Evolutionary conservation across 2,888 invertebrate species (phyloP).

Genomic region (Cyclophora albipunctata): DNA sequence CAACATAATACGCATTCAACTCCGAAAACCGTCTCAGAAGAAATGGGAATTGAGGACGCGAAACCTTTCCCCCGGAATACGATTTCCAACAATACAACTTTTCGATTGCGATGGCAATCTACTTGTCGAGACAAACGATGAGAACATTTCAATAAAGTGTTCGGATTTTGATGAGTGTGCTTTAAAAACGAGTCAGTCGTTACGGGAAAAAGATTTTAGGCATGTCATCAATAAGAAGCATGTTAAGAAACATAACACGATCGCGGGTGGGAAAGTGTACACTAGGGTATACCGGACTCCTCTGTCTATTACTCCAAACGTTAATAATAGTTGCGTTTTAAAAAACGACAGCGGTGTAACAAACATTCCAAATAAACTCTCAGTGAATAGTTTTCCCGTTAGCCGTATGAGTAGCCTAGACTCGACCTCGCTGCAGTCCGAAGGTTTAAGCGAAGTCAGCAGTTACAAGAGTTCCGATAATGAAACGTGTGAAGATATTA

Average conservation of each 20-base stretch:
- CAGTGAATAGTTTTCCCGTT: conserved; percentile 45
- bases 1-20: conserved; percentile 77
- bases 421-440: conserved; percentile 53
- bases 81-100: conserved; percentile 77
- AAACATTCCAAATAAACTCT: conserved; percentile 66
- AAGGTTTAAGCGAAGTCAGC: conserved; percentile 59
- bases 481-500: conserved; percentile 51
- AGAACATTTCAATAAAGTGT: conserved; percentile 68
- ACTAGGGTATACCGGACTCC: conserved; percentile 56
- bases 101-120: conserved; percentile 78
- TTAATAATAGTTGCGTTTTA: conserved; percentile 15
- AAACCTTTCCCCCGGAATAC: conserved; percentile 76
- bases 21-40: conserved; percentile 76
- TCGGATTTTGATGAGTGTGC: conserved; percentile 43
- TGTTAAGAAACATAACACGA: conserved; percentile 58
- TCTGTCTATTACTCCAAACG: conserved; percentile 11
- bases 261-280: conserved; percentile 60
- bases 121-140: conserved; percentile 76
- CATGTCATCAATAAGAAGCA: conserved; percentile 50
- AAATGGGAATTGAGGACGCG: conserved; percentile 79
- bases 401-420: conserved; percentile 50
- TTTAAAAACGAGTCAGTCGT: conserved; percentile 48
- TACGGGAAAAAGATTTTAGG: conserved; percentile 56
- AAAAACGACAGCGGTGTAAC: conserved; percentile 40
- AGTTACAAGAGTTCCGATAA: conserved; percentile 73